Evolutionary conservation across 2,888 invertebrate genomes (phyloP).

Genomic region (Panopea generosa): DNA sequence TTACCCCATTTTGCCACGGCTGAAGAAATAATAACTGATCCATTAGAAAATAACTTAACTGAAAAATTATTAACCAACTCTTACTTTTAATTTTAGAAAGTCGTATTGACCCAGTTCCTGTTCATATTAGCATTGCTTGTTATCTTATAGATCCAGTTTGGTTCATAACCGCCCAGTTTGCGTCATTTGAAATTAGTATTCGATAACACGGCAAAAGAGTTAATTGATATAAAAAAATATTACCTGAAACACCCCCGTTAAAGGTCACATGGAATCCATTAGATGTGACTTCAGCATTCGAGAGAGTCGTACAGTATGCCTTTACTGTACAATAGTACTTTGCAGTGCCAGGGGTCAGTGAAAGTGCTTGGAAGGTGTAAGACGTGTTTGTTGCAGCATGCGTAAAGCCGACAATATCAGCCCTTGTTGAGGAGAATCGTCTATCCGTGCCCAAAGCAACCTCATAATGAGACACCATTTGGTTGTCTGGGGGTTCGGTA

Average conservation of each 20-base stretch:
- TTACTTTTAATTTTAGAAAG: no score
- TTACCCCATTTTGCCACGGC: no score
- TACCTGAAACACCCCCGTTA: conserved; percentile 63
- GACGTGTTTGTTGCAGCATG: conserved; percentile 68
- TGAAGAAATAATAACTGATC: no score
- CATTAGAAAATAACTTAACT: no score
- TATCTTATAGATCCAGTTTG: no score
- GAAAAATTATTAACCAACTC: no score
- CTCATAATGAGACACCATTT: conserved; percentile 67
- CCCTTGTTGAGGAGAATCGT: conserved; percentile 68
- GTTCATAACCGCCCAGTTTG: no score
- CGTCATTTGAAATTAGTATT: no score
- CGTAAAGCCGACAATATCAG: conserved; percentile 70
- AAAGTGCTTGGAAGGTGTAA: conserved; percentile 65
- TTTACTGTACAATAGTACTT: conserved; percentile 73
- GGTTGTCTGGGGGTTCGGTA: conserved; percentile 42
- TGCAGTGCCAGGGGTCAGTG: conserved; percentile 55
- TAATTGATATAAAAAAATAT: no score
- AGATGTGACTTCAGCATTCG: conserved; percentile 66
- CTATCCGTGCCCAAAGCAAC: conserved; percentile 74
- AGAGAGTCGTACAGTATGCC: conserved; percentile 62
- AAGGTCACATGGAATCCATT: conserved; percentile 73
- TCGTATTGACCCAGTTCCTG: no score
- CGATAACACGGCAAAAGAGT: no score
- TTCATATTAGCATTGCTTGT: no score